Percentiles rank a stretch among this genome's conserved stretches.
phyloP scores from a whole-genome alignment of 2,113 vertebrate species.

The Potamarius usumacintae region DNA sequence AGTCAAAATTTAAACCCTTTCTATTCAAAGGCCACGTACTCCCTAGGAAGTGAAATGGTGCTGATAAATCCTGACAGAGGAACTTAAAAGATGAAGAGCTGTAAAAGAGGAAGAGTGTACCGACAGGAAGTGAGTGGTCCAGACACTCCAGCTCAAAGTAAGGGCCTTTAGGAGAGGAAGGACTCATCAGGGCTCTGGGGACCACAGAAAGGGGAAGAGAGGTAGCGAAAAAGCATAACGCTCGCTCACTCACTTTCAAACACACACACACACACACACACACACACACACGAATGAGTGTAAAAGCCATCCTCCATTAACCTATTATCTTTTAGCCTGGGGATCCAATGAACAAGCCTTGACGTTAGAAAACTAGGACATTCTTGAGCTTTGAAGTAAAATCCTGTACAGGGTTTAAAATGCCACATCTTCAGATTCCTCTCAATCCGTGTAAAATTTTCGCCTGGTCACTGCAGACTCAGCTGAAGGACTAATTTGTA shows the following conservation, averaged over 20 bases:
- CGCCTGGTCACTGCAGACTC: conserved; percentile 29
- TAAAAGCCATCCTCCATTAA: conserved; percentile 49
- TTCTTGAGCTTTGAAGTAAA: conserved; percentile 28
- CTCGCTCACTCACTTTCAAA: conserved; percentile 17
- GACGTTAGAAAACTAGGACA: conserved; percentile 33
- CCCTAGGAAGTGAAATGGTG: conserved; percentile 1
- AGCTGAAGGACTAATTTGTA: conserved; percentile 73
- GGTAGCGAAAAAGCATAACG: background rate
- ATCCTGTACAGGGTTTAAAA: conserved; percentile 10
- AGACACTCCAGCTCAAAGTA: conserved; percentile 32
- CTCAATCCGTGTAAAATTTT: conserved; percentile 31
- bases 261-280: conserved; percentile 20
- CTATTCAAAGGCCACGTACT: background rate
- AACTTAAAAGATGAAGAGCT: background rate
- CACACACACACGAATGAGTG: conserved; percentile 51
- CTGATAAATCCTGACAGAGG: background rate
- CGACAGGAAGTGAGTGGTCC: conserved; percentile 26
- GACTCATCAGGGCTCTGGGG: conserved; percentile 4
- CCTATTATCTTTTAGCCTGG: conserved; percentile 38
- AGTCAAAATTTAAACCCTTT: background rate
- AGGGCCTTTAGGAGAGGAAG: conserved; percentile 43
- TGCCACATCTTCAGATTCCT: conserved; percentile 15
- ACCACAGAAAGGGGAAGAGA: conserved; percentile 32
- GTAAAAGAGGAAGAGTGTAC: conserved; percentile 47
- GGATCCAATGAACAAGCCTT: conserved; percentile 25